Evolutionary conservation across 2,797 vertebrate species (phyloP).

Genomic region (Acestrorhynchus altus): DNA sequence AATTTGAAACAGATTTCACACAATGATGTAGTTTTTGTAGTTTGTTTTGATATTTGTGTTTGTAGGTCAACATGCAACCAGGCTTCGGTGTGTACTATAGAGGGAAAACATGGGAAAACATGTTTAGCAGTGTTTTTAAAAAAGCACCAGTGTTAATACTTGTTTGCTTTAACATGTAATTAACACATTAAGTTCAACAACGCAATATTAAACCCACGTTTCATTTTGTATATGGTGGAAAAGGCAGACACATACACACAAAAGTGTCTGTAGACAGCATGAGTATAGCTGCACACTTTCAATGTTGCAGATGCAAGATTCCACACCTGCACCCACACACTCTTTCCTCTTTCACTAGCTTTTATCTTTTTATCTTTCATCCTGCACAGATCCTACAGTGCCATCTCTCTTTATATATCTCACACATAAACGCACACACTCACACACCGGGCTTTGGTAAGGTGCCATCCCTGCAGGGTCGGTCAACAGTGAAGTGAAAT

Average conservation of each 20-base stretch:
- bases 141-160: no score
- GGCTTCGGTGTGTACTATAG: no score
- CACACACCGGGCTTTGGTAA: slow-evolving; percentile 7
- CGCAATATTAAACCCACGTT: background rate
- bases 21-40: no score
- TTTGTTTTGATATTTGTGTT: no score
- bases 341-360: slow-evolving; percentile 16
- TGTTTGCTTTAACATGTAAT: no score
- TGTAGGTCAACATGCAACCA: no score
- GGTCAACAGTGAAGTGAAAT: slow-evolving; percentile 29
- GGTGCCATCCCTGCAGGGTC: slow-evolving; percentile 23
- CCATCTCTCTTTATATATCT: slow-evolving; percentile 24
- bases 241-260: background rate
- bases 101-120: no score
- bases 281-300: background rate
- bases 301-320: background rate
- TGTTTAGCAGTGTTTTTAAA: no score
- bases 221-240: background rate
- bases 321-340: slow-evolving; percentile 19
- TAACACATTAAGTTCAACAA: no score
- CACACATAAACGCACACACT: background rate
- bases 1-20: no score
- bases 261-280: background rate
- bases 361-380: slow-evolving; percentile 10
- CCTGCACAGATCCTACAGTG: background rate